These are phyloP conservation scores for Gymnorhina tibicen DNA, from an alignment of 2,113 vertebrate species.

Conservation along the genomic window DNA sequence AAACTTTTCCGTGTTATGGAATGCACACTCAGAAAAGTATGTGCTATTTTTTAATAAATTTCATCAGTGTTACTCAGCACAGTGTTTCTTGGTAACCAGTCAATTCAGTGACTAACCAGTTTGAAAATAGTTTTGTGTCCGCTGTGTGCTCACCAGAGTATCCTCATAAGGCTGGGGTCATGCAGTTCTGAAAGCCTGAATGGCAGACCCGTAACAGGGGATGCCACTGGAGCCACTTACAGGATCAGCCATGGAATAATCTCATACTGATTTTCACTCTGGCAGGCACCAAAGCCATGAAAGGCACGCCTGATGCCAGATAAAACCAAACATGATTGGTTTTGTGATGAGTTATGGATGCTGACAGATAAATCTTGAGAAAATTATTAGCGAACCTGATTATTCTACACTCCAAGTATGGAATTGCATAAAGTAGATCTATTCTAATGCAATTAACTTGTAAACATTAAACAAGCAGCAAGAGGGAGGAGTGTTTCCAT, in stretches of 20 bases:
- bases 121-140: not conserved
- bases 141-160: not conserved
- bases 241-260: not conserved
- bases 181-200: not conserved
- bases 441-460: not conserved
- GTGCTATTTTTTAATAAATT: not conserved
- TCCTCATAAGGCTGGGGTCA: not conserved
- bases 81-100: not conserved
- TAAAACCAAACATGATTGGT: not conserved
- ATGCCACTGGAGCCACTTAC: not conserved
- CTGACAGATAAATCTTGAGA: not conserved
- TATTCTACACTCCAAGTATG: not conserved
- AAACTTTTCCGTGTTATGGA: not conserved
- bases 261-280: not conserved
- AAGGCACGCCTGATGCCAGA: not conserved
- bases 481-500: not conserved
- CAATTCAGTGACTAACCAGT: not conserved
- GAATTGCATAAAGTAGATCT: not conserved
- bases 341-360: not conserved
- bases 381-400: conserved; percentile 6
- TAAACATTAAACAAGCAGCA: not conserved
- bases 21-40: not conserved
- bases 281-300: not conserved
- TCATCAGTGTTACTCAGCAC: not conserved
- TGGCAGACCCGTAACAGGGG: not conserved